Conservation (phyloP, 1,140 invertebrate species). For the Drosophila miranda region DNA sequence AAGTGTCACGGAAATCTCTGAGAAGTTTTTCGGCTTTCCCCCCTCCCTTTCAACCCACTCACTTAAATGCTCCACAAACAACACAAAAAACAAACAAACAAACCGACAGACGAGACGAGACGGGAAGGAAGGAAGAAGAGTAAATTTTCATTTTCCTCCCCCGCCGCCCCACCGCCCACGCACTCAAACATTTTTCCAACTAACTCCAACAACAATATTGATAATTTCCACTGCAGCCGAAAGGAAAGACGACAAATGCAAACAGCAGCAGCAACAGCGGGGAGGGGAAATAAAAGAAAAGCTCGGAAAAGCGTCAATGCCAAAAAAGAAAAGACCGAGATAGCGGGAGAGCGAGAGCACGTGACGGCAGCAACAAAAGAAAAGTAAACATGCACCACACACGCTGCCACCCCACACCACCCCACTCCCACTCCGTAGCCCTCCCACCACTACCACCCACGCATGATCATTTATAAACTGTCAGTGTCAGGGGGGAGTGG, state of each 20-base stretch:
- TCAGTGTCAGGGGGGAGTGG: constrained; percentile 32
- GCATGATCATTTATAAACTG: constrained; percentile 77
- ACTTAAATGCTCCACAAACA: constrained; percentile 19
- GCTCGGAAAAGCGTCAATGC: constrained; percentile 49
- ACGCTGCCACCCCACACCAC: constrained; percentile 3
- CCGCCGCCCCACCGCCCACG: too few relatives aligned
- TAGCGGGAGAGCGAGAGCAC: constrained; percentile 30
- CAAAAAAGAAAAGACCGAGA: constrained; percentile 26
- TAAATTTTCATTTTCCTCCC: constrained; percentile 39
- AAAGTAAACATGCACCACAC: constrained; percentile 63
- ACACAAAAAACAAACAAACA: constrained; percentile 7
- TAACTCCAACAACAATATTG: constrained; percentile 58
- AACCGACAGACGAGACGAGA: not conserved
- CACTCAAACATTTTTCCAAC: constrained; percentile 51
- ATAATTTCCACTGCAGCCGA: constrained; percentile 61
- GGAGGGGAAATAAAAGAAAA: constrained; percentile 26
- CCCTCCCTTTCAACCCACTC: not conserved
- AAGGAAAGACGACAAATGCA: constrained; percentile 53
- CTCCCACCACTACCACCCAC: constrained; percentile 14
- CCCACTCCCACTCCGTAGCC: not conserved
- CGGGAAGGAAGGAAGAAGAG: not conserved
- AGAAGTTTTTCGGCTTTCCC: constrained; percentile 5
- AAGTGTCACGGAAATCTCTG: constrained; percentile 16
- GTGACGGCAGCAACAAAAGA: constrained; percentile 54
- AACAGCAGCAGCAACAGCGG: constrained; percentile 31